Evolutionary conservation across 2,888 invertebrate species (phyloP), one percentile per base, ranked within the genome.

Genomic region (Corbicula japonica): DNA sequence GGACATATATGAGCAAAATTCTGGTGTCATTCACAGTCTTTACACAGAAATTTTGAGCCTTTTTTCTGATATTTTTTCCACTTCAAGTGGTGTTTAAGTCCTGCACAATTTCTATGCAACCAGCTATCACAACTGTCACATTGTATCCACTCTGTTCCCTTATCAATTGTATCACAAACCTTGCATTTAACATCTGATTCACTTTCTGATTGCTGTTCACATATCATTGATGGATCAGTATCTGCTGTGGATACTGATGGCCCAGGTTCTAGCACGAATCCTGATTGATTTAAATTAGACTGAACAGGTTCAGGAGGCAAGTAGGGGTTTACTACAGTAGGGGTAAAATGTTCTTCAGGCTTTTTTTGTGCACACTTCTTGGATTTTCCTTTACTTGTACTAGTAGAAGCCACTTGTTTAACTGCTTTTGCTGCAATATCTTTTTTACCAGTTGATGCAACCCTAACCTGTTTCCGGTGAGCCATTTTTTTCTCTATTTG

Each of bases 401-500:
- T 26, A 4, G 18, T 48, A 12, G 1, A 2, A 4, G 2, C 1
- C 2, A 26, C 26, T 1, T 26, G 21, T 48, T 48, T 15, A 48
- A 4, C 21, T 26, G 26, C n/a, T 5, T 46, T 30, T 15, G 8
- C 2, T 8, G 28, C 18, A 10, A 0, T 6, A 4, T 44, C 30
- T 44, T 41, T 61, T 26, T 12, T 30, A 1, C 18, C 30, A 38
- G 26, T 12, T 30, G 38, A 5, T 26, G 2, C 26, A 60, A 74
- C 74, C 23, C 54, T 35, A 35, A 76, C 46, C 41, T 76, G 66
- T 28, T 76, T 76, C 21, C 76, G 50, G 46, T 76, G 71, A 15
- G 76, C 71, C 76, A 76, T 71, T 54, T 58, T 76, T 60, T 71
- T 76, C 8, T 38, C 21, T 18, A 76, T 30, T 35, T 54, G 30